A percentile compares a stretch with the other conserved stretches of the same genome.
Evolutionary conservation across 2,797 vertebrate species (phyloP).

Genomic region (Erethizon dorsatum): DNA sequence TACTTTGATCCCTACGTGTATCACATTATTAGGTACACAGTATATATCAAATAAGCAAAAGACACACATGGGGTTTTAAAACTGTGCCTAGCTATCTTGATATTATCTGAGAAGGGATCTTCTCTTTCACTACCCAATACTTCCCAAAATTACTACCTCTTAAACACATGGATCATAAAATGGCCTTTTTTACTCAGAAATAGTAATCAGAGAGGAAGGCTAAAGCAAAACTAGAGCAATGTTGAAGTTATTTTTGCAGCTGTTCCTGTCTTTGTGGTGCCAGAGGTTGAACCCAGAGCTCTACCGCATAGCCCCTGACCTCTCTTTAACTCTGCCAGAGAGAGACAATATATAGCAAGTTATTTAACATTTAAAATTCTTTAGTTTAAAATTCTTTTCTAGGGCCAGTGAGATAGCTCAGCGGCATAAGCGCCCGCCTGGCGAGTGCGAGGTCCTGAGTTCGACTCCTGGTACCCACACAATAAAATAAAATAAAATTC

Average conservation of each 20-base stretch:
- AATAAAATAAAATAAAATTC: not conserved
- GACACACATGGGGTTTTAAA: not conserved
- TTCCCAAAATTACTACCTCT: constrained; percentile 44
- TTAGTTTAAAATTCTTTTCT: not conserved
- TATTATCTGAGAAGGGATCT: not conserved
- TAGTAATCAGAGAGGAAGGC: not conserved
- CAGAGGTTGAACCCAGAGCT: not conserved
- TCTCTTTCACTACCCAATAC: not conserved
- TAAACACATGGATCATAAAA: constrained; percentile 18
- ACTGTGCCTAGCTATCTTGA: too few relatives aligned
- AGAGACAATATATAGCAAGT: not conserved
- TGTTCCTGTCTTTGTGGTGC: not conserved
- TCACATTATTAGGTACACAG: not conserved
- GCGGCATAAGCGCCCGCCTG: too few relatives aligned
- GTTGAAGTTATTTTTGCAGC: not conserved
- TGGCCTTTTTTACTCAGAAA: not conserved
- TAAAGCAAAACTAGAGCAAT: constrained; percentile 2
- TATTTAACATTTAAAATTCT: not conserved
- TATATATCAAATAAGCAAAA: fast-evolving
- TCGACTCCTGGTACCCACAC: too few relatives aligned
- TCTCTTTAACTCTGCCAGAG: not conserved
- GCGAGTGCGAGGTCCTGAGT: too few relatives aligned
- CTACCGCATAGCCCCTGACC: not conserved
- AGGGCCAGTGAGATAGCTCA: not conserved
- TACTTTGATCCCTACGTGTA: not conserved